These are phyloP conservation scores for Anolis apletophallus DNA, from an alignment of 2,797 vertebrate species.

Conservation along the genomic window DNA sequence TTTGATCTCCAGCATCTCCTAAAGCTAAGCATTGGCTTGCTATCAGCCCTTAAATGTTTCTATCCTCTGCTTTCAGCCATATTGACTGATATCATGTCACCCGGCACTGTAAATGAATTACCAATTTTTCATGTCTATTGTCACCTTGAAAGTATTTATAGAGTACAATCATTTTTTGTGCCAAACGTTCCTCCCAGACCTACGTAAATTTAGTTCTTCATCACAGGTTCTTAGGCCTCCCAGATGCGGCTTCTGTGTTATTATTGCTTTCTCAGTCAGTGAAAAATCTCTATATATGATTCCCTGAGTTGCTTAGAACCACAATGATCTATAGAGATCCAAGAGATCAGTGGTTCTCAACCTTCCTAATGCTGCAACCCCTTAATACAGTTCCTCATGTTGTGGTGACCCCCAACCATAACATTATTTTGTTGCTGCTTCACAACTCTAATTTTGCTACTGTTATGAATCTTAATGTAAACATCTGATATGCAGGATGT, in stretches of 20 bases:
- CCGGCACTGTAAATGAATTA: slow-evolving; percentile 57
- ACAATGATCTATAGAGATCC: background rate
- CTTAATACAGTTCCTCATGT: too few species aligned
- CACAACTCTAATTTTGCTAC: too few species aligned
- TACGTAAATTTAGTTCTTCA: slow-evolving; percentile 59
- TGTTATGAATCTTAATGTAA: too few species aligned
- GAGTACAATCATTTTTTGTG: slow-evolving; percentile 50
- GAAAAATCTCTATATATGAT: slow-evolving; percentile 26
- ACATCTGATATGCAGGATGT: too few species aligned
- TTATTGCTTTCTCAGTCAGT: slow-evolving; percentile 7
- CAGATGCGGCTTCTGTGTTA: slow-evolving; percentile 2
- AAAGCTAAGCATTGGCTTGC: slow-evolving; percentile 20
- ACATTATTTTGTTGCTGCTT: too few species aligned
- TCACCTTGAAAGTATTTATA: slow-evolving; percentile 71
- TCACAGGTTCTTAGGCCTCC: slow-evolving; percentile 55
- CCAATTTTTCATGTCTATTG: slow-evolving; percentile 60
- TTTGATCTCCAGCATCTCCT: slow-evolving; percentile 18
- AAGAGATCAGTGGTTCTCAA: too few species aligned
- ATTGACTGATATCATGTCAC: slow-evolving; percentile 34
- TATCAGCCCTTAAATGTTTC: slow-evolving; percentile 20
- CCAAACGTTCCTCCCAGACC: slow-evolving; percentile 48
- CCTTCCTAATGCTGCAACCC: too few species aligned
- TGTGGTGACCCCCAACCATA: too few species aligned
- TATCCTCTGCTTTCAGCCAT: slow-evolving; percentile 27
- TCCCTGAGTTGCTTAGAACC: slow-evolving; percentile 22